Evolutionary conservation across 2,113 vertebrate genomes (phyloP).

Genomic region (Hymenochirus boettgeri): DNA sequence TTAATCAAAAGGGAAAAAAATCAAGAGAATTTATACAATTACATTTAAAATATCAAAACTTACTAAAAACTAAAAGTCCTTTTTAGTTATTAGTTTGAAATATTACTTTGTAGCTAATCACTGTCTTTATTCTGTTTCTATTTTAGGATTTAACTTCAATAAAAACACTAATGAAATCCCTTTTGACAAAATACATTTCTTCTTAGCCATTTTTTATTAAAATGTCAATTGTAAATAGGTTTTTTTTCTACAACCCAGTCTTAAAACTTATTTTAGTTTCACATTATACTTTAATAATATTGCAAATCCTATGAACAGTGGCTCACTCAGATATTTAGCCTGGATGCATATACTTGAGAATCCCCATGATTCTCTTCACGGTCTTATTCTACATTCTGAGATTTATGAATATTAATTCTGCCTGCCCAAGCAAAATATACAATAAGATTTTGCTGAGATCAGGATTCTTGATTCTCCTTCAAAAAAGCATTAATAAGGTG

Average conservation of each 20-base stretch:
- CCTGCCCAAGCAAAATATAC: constrained; percentile 72
- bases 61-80: too few species aligned
- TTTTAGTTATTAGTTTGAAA: too few species aligned
- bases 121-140: constrained; percentile 30
- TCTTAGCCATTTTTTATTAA: constrained; percentile 62
- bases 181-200: constrained; percentile 56
- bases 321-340: constrained; percentile 71
- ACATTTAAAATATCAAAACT: too few species aligned
- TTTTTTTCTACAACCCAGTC: constrained; percentile 53
- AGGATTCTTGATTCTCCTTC: constrained; percentile 66
- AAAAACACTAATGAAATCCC: constrained; percentile 47
- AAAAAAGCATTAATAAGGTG: constrained; percentile 66
- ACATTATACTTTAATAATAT: constrained; percentile 67
- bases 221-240: constrained; percentile 54
- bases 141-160: constrained; percentile 51
- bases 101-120: too few species aligned
- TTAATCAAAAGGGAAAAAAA: too few species aligned
- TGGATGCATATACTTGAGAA: constrained; percentile 63
- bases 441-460: constrained; percentile 72
- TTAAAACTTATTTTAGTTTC: constrained; percentile 60
- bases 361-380: constrained; percentile 62
- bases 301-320: constrained; percentile 67
- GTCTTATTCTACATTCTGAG: constrained; percentile 59
- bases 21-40: too few species aligned
- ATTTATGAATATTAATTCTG: constrained; percentile 73